A percentile compares a stretch with the other conserved stretches of the same genome.
Conservation (phyloP, 1,140 invertebrate genomes). For the Portunus trituberculatus region DNA sequence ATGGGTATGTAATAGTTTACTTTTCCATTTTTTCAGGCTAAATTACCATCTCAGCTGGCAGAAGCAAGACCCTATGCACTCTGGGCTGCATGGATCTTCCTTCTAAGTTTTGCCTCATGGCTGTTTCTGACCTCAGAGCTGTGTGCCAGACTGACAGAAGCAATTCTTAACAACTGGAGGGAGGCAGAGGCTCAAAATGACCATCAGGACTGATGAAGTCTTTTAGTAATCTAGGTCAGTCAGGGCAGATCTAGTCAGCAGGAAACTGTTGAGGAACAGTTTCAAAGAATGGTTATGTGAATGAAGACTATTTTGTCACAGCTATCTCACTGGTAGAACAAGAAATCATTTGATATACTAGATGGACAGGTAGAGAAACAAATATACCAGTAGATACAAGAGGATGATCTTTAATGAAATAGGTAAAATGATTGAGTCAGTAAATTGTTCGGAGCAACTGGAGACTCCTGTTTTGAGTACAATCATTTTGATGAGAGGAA, state of each 20-base stretch:
- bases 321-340: too few species aligned
- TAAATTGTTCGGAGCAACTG: too few species aligned
- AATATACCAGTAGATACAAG: too few species aligned
- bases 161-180: constrained; percentile 92
- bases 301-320: neutral
- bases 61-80: constrained; percentile 81
- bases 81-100: constrained; percentile 92
- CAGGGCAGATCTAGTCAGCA: neutral
- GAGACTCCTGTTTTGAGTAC: too few species aligned
- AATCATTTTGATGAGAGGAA: too few species aligned
- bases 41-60: constrained; percentile 57
- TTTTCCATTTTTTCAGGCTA: constrained; percentile 51
- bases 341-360: too few species aligned
- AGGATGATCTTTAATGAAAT: too few species aligned
- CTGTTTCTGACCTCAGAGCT: constrained; percentile 89
- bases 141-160: constrained; percentile 91
- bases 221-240: neutral
- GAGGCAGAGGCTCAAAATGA: constrained; percentile 91
- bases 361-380: too few species aligned
- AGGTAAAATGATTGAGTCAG: too few species aligned
- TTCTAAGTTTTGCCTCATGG: constrained; percentile 88
- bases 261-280: neutral
- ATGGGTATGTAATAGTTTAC: neutral
- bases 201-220: constrained; percentile 81
- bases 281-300: neutral